phyloP scores from a whole-genome alignment of 2,113 vertebrate species.

The Motacilla tschutschensis region DNA sequence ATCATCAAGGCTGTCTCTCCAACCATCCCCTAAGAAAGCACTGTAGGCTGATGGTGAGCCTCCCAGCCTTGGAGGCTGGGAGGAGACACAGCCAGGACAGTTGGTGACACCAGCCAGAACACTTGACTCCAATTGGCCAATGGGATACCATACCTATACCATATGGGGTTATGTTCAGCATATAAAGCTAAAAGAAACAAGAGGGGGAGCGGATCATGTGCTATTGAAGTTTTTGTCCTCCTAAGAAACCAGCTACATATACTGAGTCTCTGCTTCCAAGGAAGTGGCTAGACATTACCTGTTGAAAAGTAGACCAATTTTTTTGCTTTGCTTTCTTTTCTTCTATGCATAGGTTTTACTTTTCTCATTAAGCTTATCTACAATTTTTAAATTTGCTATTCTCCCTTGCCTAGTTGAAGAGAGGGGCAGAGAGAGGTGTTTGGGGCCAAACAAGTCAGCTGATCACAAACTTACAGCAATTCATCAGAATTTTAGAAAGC shows the following conservation, averaged over 20 bases:
- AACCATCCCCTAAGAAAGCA: accelerated
- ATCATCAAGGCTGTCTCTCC: not conserved
- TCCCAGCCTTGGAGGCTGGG: not conserved
- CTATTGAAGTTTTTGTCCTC: not conserved
- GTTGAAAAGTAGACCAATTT: not conserved
- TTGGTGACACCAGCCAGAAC: not conserved
- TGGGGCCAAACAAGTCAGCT: not conserved
- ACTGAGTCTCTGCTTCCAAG: not conserved
- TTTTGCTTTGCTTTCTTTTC: not conserved
- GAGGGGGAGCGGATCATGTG: accelerated
- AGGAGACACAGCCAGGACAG: not conserved
- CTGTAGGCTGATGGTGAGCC: not conserved
- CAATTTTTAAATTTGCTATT: not conserved
- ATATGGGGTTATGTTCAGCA: accelerated
- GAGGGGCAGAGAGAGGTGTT: not conserved
- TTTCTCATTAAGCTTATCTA: not conserved
- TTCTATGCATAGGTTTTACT: not conserved
- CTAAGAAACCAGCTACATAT: accelerated
- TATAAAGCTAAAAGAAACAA: not conserved
- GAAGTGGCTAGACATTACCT: accelerated
- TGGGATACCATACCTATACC: not conserved
- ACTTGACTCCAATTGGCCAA: not conserved
- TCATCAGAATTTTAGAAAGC: not conserved
- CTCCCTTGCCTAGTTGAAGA: no score
- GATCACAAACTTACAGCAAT: not conserved